Base-by-base conservation (phyloP, 2,113 vertebrate genomes). In the Ceuthmochares aereus region DNA sequence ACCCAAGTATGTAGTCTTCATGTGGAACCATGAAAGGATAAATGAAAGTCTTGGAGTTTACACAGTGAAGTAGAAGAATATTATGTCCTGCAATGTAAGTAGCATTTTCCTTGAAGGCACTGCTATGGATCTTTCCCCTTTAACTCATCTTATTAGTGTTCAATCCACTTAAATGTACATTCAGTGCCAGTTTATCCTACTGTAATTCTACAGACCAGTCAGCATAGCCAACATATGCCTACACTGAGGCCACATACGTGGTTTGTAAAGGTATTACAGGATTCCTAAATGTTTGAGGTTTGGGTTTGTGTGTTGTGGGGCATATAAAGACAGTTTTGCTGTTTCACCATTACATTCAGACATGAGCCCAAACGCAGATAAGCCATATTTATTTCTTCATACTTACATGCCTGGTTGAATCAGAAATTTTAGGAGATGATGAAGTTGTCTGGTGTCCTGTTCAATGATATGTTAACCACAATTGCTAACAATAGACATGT, bases 401-500 rank as follows among this genome's bases (percentile, higher is more conserved):
- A 43, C 36, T 87, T 90, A 47, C 42, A 62, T 66, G 10, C 12
- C 30, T 56, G n/a, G 17, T 34, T 90, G 86, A 86, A 95, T 92
- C 82, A 95, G 72, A 89, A 72, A 32, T 91, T 45, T 79, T 47
- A 78, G 60, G 47, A 86, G 66, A 73, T 83, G 63, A 93, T 81
- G 49, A 94, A 47, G 95, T 80, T 94, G 6, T 45, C 56, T 60
- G 29, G 49, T 43, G 85, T 73, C 29, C 59, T 69, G 32, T 92
- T 94, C 88, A 95, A 60, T 81, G 91, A 90, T 43, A 78, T 29
- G 95, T 96, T 94, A 94, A 95, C 96, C 55, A 88, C 32, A 70
- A 68, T 59, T 96, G 60, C 43, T 78, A 96, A 76, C 87, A 92
- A 58, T 58, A 90, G 58, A 29, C 82, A 79, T 63, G 22, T 69